These are phyloP conservation scores for Drosophila melanogaster DNA, from an alignment of 1,140 invertebrate species.

Conservation along the genomic window Release_6_plus_ISO1_MT NT_037436.4:22033001-22033500, in stretches of 20 bases:
- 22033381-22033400: neutral
- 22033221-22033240: neutral
- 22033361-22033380: neutral
- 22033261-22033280: no score
- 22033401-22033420: conserved; percentile 3
- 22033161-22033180: conserved; percentile 48
- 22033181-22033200: neutral
- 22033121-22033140: conserved; percentile 4
- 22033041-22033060: conserved; percentile 32
- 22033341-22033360: neutral
- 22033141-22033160: conserved; percentile 56
- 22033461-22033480: conserved; percentile 24
- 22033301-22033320: no score
- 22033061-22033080: conserved; percentile 32
- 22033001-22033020: conserved; percentile 35
- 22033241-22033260: no score
- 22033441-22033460: conserved; percentile 14
- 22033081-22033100: conserved; percentile 33
- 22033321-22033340: neutral
- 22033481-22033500: conserved; percentile 11
- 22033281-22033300: no score
- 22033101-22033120: conserved; percentile 21
- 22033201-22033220: neutral
- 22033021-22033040: conserved; percentile 42
- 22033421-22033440: conserved; percentile 12